These are phyloP conservation scores for Potamarius usumacintae DNA, from an alignment of 2,113 vertebrate species.

Conservation along the genomic window DNA sequence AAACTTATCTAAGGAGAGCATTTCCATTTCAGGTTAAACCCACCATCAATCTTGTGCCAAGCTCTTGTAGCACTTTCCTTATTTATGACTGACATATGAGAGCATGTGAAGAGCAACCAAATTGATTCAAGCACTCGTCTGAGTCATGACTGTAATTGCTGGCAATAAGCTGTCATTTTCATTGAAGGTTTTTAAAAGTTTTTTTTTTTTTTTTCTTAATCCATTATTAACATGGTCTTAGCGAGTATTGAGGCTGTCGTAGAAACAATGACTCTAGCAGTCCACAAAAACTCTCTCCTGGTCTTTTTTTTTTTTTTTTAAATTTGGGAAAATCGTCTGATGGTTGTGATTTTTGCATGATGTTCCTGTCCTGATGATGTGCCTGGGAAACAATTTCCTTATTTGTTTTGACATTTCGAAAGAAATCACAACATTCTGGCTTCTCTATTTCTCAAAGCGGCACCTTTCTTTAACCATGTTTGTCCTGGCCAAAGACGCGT, in stretches of 20 bases:
- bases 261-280: slow-evolving; percentile 12
- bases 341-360: neutral
- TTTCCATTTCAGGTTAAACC: slow-evolving; percentile 53
- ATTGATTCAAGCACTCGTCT: slow-evolving; percentile 54
- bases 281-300: neutral
- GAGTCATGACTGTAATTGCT: slow-evolving; percentile 52
- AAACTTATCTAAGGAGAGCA: slow-evolving; percentile 43
- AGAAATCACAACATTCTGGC: neutral
- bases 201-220: slow-evolving; percentile 25
- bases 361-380: neutral
- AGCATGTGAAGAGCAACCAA: slow-evolving; percentile 49
- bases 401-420: slow-evolving; percentile 2
- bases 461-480: slow-evolving; percentile 23
- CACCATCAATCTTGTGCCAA: slow-evolving; percentile 43
- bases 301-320: neutral
- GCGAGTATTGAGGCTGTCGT: slow-evolving; percentile 28
- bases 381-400: neutral
- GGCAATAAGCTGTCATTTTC: slow-evolving; percentile 54
- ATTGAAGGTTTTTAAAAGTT: slow-evolving; percentile 19
- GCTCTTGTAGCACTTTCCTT: slow-evolving; percentile 38
- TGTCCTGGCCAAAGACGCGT: slow-evolving; percentile 27
- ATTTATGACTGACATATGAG: slow-evolving; percentile 43
- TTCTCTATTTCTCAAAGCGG: slow-evolving; percentile 25
- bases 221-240: slow-evolving; percentile 42
- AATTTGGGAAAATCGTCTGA: neutral